Evolutionary conservation across 2,797 vertebrate genomes (phyloP).

Genomic region (Enteromius trimaculatus): DNA sequence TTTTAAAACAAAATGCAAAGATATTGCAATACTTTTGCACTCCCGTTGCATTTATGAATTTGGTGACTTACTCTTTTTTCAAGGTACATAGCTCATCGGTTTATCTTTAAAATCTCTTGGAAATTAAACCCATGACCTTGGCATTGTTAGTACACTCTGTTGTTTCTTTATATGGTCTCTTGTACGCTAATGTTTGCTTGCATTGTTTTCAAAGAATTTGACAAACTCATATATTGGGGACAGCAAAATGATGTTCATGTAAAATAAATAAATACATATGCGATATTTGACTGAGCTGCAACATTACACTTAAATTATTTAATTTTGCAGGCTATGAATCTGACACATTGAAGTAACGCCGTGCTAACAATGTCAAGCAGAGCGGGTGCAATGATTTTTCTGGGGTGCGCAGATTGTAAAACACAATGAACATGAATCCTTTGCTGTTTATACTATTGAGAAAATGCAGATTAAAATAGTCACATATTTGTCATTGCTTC

Average conservation of each 20-base stretch:
- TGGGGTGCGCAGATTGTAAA: background rate
- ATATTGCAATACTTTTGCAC: background rate
- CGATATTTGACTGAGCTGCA: background rate
- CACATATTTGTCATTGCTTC: background rate
- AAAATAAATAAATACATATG: too few relatives aligned
- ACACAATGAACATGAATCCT: background rate
- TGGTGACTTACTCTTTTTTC: background rate
- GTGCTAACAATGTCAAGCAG: background rate
- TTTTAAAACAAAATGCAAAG: background rate
- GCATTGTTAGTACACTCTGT: background rate
- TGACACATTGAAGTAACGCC: background rate
- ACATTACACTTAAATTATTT: background rate
- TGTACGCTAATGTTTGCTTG: background rate
- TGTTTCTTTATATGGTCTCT: background rate
- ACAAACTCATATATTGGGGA: background rate
- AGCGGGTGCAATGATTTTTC: background rate
- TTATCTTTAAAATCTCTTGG: background rate
- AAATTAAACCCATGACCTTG: background rate
- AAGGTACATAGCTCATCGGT: background rate
- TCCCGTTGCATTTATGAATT: slow-evolving; percentile 8
- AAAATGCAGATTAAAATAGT: slow-evolving; percentile 1
- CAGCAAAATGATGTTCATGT: background rate
- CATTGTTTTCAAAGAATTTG: background rate
- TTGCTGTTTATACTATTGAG: background rate
- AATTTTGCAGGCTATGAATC: background rate